These are phyloP conservation scores for Euproctis similis DNA, from an alignment of 2,888 invertebrate genomes.

Conservation along the genomic window DNA sequence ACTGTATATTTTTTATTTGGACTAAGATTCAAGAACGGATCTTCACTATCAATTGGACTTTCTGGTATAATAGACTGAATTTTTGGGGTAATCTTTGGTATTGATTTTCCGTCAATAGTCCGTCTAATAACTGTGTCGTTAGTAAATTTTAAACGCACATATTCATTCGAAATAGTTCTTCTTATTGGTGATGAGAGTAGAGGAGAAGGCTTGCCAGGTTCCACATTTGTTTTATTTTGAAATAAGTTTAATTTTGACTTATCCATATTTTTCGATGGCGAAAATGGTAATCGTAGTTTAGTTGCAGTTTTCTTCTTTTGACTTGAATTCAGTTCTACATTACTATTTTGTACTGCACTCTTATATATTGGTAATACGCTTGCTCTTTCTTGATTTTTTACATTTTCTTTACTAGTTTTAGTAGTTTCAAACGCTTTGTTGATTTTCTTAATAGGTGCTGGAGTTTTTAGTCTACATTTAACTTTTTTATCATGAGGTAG, in stretches of 20 bases:
- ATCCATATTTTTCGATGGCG: constrained; percentile 59
- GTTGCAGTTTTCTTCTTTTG: constrained; percentile 51
- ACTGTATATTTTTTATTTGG: constrained; percentile 74
- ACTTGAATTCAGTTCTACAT: constrained; percentile 39
- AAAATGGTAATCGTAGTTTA: constrained; percentile 62
- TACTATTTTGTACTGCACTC: constrained; percentile 43
- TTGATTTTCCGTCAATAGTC: constrained; percentile 62
- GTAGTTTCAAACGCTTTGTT: constrained; percentile 52
- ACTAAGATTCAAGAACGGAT: constrained; percentile 64
- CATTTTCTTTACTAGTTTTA: constrained; percentile 40
- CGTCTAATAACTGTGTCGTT: constrained; percentile 63
- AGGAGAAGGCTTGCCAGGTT: constrained; percentile 49
- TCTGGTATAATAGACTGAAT: constrained; percentile 72
- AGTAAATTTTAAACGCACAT: constrained; percentile 61
- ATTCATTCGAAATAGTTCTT: constrained; percentile 71
- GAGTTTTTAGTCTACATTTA: constrained; percentile 52
- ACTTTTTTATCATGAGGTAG: constrained; percentile 40
- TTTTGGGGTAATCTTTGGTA: constrained; percentile 67
- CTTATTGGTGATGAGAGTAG: constrained; percentile 56
- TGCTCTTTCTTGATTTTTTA: constrained; percentile 41
- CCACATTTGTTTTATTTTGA: constrained; percentile 46
- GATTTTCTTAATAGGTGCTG: constrained; percentile 49
- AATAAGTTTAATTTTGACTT: constrained; percentile 65
- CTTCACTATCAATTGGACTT: constrained; percentile 67
- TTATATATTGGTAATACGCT: constrained; percentile 61